These are phyloP conservation scores for Trichoplusia ni DNA, from an alignment of 1,140 invertebrate genomes.

Conservation along the genomic window DNA sequence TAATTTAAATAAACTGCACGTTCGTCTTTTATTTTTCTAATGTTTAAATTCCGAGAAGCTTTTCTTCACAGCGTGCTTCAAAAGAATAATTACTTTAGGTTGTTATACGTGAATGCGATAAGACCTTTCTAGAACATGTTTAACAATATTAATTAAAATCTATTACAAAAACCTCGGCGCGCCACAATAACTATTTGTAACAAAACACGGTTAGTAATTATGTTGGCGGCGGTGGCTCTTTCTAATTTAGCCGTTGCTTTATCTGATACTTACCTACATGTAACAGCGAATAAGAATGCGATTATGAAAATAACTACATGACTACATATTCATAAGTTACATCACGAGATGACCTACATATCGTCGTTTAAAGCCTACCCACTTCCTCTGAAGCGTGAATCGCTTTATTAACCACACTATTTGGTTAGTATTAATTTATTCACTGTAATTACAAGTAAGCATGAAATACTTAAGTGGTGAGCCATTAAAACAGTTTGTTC, in stretches of 20 bases:
- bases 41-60: background rate
- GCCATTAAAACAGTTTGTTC: conserved; percentile 7
- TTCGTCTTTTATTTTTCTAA: background rate
- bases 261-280: conserved; percentile 36
- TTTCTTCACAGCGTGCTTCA: background rate
- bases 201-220: conserved; percentile 28
- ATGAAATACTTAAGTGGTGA: conserved; percentile 26
- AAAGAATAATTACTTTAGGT: too few species aligned
- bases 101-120: background rate
- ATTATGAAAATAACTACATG: conserved; percentile 53
- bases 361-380: conserved; percentile 33
- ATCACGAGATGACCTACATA: conserved; percentile 50
- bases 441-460: conserved; percentile 28
- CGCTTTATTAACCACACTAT: conserved; percentile 36
- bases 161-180: conserved; percentile 13
- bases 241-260: conserved; percentile 26
- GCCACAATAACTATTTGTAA: conserved; percentile 28
- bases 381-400: conserved; percentile 46
- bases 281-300: conserved; percentile 45
- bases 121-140: conserved; percentile 11
- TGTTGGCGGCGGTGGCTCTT: conserved; percentile 11
- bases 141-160: background rate
- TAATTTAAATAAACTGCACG: conserved; percentile 16
- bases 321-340: conserved; percentile 52
- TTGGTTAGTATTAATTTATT: conserved; percentile 24